Evolutionary conservation across 2,113 vertebrate species (phyloP).

Genomic region (Clarias gariepinus): DNA sequence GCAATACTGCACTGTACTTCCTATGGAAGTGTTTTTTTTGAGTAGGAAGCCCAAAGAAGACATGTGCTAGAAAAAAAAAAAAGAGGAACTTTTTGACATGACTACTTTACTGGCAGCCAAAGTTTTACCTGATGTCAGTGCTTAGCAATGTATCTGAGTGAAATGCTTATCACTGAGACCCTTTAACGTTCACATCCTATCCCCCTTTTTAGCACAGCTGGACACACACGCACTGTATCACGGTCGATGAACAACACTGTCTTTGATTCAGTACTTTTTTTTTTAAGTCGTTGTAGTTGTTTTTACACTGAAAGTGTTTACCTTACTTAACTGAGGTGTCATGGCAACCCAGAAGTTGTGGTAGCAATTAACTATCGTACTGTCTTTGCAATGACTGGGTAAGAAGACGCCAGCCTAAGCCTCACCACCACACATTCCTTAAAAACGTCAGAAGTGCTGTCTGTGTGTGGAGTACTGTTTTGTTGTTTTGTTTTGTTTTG

Average conservation of each 20-base stretch:
- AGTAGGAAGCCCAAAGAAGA: conserved; percentile 39
- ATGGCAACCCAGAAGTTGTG: conserved; percentile 15
- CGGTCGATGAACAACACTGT: conserved; percentile 2
- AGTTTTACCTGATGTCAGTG: conserved; percentile 34
- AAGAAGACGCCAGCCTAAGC: conserved; percentile 29
- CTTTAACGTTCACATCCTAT: background rate
- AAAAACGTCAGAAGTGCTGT: conserved; percentile 16
- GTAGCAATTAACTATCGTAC: conserved; percentile 29
- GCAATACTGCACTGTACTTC: conserved; percentile 71
- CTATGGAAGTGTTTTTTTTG: conserved; percentile 56
- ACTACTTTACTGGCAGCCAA: conserved; percentile 30
- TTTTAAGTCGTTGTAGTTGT: background rate
- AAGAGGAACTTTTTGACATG: conserved; percentile 16
- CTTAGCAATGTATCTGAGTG: conserved; percentile 28
- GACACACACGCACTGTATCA: conserved; percentile 20
- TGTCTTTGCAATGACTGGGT: conserved; percentile 13
- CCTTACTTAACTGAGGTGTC: conserved; percentile 9
- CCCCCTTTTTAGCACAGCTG: conserved; percentile 26
- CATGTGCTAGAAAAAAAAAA: conserved; percentile 19
- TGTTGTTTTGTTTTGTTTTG: background rate
- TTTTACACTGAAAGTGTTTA: conserved; percentile 39
- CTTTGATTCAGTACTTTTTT: conserved; percentile 33
- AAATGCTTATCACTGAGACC: conserved; percentile 13
- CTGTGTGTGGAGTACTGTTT: conserved; percentile 18
- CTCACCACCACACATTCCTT: conserved; percentile 36